phyloP scores from a whole-genome alignment of 2,888 invertebrate genomes.

The Torymus tubicola region DNA sequence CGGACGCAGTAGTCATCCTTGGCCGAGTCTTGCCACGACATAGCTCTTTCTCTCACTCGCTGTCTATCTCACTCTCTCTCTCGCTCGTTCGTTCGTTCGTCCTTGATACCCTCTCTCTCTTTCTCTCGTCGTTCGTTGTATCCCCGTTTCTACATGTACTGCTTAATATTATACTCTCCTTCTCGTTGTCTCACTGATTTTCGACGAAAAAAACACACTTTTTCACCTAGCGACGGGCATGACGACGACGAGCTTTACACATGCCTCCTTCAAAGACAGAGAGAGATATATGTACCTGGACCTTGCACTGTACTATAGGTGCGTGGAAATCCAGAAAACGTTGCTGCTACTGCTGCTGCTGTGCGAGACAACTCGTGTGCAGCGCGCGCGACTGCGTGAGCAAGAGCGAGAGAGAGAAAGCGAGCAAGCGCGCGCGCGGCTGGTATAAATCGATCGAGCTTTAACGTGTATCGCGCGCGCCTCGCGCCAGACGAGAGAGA shows the following conservation, averaged over 20 bases:
- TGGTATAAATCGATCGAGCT: constrained; percentile 54
- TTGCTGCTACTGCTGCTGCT: background rate
- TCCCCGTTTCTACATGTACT: no score
- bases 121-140: no score
- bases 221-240: no score
- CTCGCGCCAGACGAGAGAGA: constrained; percentile 1
- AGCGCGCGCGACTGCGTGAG: background rate
- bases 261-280: no score
- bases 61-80: background rate
- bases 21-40: constrained; percentile 16
- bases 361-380: constrained; percentile 1
- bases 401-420: background rate
- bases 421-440: constrained; percentile 22
- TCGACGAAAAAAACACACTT: no score
- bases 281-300: no score
- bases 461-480: constrained; percentile 27
- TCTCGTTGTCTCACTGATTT: no score
- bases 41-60: background rate
- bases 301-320: no score
- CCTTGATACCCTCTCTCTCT: no score
- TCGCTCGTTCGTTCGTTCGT: background rate
- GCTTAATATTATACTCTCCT: no score
- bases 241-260: no score
- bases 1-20: constrained; percentile 18
- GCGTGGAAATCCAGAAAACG: no score